Percentiles rank a stretch among this genome's conserved stretches.
phyloP scores from a whole-genome alignment of 2,113 vertebrate species.

The Anguilla rostrata region DNA sequence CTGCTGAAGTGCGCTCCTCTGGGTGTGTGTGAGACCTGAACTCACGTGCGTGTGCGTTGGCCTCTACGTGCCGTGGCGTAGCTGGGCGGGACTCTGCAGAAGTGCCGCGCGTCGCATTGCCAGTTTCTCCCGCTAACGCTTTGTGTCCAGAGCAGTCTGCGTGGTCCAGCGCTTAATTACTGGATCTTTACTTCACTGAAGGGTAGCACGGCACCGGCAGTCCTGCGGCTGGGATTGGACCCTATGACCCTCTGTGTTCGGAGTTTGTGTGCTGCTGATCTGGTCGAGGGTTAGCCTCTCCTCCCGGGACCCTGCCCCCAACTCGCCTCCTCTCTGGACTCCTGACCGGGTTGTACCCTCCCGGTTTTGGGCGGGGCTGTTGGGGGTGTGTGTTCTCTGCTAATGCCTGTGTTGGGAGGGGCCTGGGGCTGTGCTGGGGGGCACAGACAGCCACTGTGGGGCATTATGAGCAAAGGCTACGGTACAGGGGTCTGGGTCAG shows the following conservation, averaged over 20 bases:
- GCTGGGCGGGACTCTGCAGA: no score
- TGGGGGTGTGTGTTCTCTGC: not conserved
- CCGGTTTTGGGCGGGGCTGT: not conserved
- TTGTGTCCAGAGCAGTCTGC: not conserved
- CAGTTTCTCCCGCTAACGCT: not conserved
- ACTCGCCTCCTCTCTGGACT: constrained; percentile 17
- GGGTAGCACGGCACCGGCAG: not conserved
- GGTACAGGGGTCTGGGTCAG: no score
- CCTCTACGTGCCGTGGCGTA: not conserved
- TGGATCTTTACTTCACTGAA: not conserved
- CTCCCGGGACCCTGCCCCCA: not conserved
- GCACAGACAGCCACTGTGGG: not conserved
- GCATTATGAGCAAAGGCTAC: not conserved
- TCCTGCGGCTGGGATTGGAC: no score
- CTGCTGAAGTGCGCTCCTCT: not conserved
- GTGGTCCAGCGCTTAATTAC: not conserved
- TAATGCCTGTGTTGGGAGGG: constrained; percentile 25
- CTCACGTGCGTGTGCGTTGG: not conserved
- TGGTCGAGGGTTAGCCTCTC: no score
- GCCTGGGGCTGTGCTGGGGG: constrained; percentile 27
- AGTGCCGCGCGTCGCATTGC: not conserved
- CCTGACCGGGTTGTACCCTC: constrained; percentile 27
- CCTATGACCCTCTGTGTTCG: no score
- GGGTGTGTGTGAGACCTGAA: not conserved
- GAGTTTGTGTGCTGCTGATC: no score